Percentiles rank a stretch among this genome's conserved stretches.
phyloP scores from a whole-genome alignment of 2,797 vertebrate genomes.

The Phrynocephalus guinanensis region DNA sequence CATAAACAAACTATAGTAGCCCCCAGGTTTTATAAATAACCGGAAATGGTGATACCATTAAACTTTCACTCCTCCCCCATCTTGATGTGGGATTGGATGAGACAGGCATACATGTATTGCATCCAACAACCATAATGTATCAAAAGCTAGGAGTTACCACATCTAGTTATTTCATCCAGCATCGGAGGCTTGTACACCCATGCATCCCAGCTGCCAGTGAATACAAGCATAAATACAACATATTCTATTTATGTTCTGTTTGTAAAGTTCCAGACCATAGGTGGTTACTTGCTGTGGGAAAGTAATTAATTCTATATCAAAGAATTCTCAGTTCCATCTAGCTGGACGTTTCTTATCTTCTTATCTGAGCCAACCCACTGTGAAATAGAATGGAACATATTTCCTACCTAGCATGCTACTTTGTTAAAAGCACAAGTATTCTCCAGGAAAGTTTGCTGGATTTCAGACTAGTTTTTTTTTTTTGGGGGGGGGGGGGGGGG shows the following conservation, averaged over 20 bases:
- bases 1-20: neutral
- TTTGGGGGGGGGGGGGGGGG: too few species aligned
- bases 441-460: neutral
- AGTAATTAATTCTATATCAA: too few species aligned
- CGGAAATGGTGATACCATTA: neutral
- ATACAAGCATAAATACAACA: too few species aligned
- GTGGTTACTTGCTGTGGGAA: too few species aligned
- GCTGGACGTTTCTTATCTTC: neutral
- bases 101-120: neutral
- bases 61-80: neutral
- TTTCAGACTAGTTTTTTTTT: neutral
- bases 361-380: neutral
- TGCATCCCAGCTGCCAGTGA: too few species aligned
- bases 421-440: neutral
- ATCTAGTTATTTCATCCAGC: neutral
- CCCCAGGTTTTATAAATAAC: neutral
- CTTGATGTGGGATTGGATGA: neutral
- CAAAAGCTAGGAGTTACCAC: neutral
- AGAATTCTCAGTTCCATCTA: too few species aligned
- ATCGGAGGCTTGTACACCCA: neutral
- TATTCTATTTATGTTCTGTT: too few species aligned
- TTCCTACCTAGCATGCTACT: neutral
- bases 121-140: neutral
- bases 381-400: neutral
- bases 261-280: too few species aligned